Evolutionary conservation across 2,113 vertebrate genomes (phyloP).

Genomic region (Malaclemys terrapin): DNA sequence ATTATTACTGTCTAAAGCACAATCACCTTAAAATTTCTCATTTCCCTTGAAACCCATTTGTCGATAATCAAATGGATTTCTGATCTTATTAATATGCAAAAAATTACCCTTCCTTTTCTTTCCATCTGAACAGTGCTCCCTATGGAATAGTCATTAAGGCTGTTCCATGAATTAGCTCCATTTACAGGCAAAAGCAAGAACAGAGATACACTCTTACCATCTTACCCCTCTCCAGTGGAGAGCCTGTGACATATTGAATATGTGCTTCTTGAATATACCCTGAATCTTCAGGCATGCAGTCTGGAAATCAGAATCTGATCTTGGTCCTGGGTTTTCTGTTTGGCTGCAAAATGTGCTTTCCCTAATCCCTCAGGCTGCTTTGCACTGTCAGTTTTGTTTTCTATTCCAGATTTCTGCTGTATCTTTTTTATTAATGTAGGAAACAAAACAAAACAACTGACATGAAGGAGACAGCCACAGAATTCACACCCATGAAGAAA

Average conservation of each 20-base stretch:
- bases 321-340: background rate
- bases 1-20: slow-evolving; percentile 6
- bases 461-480: background rate
- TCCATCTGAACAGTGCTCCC: slow-evolving; percentile 52
- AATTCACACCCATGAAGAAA: slow-evolving; percentile 30
- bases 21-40: slow-evolving; percentile 12
- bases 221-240: background rate
- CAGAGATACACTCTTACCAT: background rate
- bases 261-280: background rate
- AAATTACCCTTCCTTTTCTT: slow-evolving; percentile 10
- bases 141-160: slow-evolving; percentile 50
- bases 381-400: background rate
- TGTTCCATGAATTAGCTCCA: slow-evolving; percentile 57
- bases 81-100: slow-evolving; percentile 58
- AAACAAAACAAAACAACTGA: background rate
- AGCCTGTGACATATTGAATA: background rate
- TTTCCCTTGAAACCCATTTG: slow-evolving; percentile 35
- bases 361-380: background rate
- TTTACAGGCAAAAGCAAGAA: slow-evolving; percentile 56
- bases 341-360: slow-evolving; percentile 12
- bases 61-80: slow-evolving; percentile 40
- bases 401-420: background rate
- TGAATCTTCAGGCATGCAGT: background rate
- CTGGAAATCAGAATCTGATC: slow-evolving; percentile 18
- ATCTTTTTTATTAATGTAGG: background rate